Percentiles rank a stretch among this genome's conserved stretches.
Evolutionary conservation across 2,888 invertebrate species (phyloP).

Genomic region (Thera britannica): DNA sequence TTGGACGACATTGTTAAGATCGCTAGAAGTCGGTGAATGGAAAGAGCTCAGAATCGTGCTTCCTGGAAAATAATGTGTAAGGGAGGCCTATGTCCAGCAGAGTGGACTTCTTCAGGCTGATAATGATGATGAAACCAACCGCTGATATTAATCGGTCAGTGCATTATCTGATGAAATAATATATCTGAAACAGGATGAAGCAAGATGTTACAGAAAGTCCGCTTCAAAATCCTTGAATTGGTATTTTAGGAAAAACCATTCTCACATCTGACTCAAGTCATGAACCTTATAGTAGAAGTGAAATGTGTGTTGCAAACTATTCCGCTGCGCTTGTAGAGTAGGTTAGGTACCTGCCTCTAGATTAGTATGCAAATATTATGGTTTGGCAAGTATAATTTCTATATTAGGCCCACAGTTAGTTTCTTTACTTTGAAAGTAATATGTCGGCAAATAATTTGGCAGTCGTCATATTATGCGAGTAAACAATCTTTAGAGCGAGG

Average conservation of each 20-base stretch:
- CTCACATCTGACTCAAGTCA: slow-evolving; percentile 13
- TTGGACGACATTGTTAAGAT: too few species aligned
- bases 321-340: background rate
- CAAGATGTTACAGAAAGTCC: background rate
- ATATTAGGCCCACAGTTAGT: background rate
- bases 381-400: slow-evolving; percentile 15
- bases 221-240: slow-evolving; percentile 7
- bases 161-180: too few species aligned
- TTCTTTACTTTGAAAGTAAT: slow-evolving; percentile 1
- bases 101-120: too few species aligned
- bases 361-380: slow-evolving; percentile 15
- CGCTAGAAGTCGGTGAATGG: too few species aligned
- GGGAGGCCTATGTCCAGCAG: too few species aligned
- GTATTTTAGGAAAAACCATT: slow-evolving; percentile 15
- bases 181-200: background rate
- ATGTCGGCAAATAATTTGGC: background rate
- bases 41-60: too few species aligned
- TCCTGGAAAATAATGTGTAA: too few species aligned
- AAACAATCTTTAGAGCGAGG: background rate
- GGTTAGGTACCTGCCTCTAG: slow-evolving; percentile 4
- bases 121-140: too few species aligned
- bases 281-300: slow-evolving; percentile 4
- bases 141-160: too few species aligned
- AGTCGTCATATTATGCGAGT: background rate
- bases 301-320: slow-evolving; percentile 22